Percentiles rank a stretch among this genome's conserved stretches.
phyloP scores from a whole-genome alignment of 2,797 vertebrate genomes.

The Anniella stebbinsi region DNA sequence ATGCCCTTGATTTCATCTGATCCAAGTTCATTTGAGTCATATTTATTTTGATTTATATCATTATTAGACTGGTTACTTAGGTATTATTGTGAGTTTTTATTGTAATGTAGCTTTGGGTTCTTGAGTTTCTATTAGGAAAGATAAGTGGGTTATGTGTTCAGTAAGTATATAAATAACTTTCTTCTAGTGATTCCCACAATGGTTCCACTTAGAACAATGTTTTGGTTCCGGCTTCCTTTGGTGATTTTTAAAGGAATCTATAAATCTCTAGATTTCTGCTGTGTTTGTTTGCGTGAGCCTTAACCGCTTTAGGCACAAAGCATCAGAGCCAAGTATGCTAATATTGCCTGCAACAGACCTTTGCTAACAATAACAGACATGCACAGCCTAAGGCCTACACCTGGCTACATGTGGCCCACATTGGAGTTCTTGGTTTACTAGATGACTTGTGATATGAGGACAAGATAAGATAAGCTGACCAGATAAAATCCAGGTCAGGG shows the following conservation, averaged over 20 bases:
- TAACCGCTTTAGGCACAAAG: conserved; percentile 25
- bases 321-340: not conserved
- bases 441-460: not conserved
- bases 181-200: conserved; percentile 8
- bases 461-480: too few species aligned
- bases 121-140: not conserved
- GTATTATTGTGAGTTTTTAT: not conserved
- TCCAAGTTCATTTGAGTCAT: not conserved
- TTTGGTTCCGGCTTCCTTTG: not conserved
- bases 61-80: not conserved
- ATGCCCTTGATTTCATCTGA: not conserved
- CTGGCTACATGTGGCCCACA: conserved; percentile 40
- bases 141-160: not conserved
- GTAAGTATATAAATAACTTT: not conserved
- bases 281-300: not conserved
- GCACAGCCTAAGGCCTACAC: not conserved
- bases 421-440: conserved; percentile 16
- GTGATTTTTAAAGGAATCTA: not conserved
- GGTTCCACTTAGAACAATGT: not conserved
- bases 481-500: too few species aligned
- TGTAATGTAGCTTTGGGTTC: not conserved
- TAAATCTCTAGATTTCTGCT: not conserved
- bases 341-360: conserved; percentile 6
- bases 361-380: not conserved
- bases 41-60: not conserved